phyloP scores from a whole-genome alignment of 2,113 vertebrate genomes.

The Tyto alba region DNA sequence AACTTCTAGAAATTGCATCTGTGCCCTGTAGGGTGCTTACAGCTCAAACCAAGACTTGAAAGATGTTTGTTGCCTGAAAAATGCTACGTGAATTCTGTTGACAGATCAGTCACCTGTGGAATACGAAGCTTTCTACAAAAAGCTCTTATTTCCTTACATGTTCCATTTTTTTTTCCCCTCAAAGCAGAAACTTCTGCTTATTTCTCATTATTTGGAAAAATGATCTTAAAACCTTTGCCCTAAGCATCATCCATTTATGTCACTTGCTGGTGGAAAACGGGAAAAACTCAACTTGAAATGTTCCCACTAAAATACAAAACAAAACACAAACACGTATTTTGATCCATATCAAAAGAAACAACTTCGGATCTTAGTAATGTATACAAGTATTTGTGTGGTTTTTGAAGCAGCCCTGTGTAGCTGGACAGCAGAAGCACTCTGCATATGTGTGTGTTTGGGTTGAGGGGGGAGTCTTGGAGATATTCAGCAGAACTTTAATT shows the following conservation, averaged over 20 bases:
- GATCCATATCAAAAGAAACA: not conserved
- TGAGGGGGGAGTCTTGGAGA: not conserved
- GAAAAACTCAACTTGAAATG: not conserved
- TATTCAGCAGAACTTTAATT: not conserved
- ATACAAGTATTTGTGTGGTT: not conserved
- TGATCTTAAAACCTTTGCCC: not conserved
- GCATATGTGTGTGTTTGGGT: not conserved
- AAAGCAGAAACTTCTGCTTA: not conserved
- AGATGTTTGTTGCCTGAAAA: not conserved
- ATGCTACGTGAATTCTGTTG: not conserved
- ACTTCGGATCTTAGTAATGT: not conserved
- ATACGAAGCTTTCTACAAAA: not conserved
- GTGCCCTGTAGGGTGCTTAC: not conserved
- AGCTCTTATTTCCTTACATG: not conserved
- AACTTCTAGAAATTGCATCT: not conserved
- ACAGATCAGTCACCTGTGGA: not conserved
- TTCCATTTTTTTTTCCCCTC: not conserved
- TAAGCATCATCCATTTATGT: not conserved
- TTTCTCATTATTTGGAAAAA: not conserved
- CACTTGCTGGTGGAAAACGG: not conserved
- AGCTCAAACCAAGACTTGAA: not conserved
- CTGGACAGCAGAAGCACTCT: not conserved
- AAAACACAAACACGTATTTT: not conserved
- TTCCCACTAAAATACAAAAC: not conserved
- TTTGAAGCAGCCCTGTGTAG: not conserved